A percentile compares a stretch with the other conserved stretches of the same genome.
phyloP scores from a whole-genome alignment of 1,140 invertebrate genomes.

The Apis florea region DNA sequence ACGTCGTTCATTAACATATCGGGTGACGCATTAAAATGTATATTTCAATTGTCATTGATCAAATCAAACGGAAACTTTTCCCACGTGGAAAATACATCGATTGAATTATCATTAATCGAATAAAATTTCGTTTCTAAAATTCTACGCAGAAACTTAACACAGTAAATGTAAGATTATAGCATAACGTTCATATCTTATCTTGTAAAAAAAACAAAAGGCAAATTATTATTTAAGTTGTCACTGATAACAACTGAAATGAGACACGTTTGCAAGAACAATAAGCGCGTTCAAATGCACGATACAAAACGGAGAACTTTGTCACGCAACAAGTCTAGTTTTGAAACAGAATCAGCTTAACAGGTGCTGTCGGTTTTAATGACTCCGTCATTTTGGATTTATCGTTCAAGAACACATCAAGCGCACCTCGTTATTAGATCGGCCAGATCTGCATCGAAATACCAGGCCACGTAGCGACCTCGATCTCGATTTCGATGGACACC shows the following conservation, averaged over 20 bases:
- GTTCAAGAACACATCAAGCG: constrained; percentile 16
- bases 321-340: constrained; percentile 15
- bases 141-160: background rate
- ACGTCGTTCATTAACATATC: background rate
- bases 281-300: background rate
- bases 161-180: background rate
- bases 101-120: too few relatives aligned
- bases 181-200: background rate
- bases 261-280: background rate
- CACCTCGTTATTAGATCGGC: constrained; percentile 10
- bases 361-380: background rate
- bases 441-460: constrained; percentile 41
- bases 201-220: background rate
- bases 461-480: constrained; percentile 55
- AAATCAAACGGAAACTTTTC: background rate
- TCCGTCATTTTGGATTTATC: constrained; percentile 9
- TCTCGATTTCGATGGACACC: constrained; percentile 56
- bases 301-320: background rate
- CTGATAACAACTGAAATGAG: background rate
- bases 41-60: too few relatives aligned
- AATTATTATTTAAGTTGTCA: background rate
- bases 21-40: background rate
- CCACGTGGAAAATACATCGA: background rate
- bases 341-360: constrained; percentile 33
- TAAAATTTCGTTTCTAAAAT: background rate